Conservation (phyloP, 2,113 vertebrate genomes). For the Bombycilla garrulus region DNA sequence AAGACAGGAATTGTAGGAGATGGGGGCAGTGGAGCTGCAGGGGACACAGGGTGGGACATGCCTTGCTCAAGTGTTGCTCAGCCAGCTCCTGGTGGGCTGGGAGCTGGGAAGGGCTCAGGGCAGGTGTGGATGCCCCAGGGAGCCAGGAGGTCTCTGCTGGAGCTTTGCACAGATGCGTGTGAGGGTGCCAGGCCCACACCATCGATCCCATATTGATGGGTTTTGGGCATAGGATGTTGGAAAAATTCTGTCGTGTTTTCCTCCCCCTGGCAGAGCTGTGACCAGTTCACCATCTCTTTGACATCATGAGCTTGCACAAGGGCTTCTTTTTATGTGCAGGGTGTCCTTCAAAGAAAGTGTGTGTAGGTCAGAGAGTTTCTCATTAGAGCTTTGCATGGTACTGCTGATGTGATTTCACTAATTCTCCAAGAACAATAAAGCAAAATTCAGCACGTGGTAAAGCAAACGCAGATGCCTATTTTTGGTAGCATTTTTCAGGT, state of each 20-base stretch:
- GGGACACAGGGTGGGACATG: rapidly evolving
- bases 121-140: not conserved
- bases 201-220: rapidly evolving
- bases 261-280: not conserved
- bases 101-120: not conserved
- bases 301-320: not conserved
- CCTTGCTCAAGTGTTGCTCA: not conserved
- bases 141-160: not conserved
- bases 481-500: not conserved
- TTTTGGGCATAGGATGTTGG: not conserved
- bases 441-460: not conserved
- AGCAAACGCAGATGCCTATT: not conserved
- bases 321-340: not conserved
- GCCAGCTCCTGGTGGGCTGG: not conserved
- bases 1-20: not conserved
- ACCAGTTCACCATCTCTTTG: not conserved
- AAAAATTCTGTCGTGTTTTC: not conserved
- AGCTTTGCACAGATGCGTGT: rapidly evolving
- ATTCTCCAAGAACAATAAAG: not conserved
- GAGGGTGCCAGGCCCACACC: not conserved
- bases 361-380: not conserved
- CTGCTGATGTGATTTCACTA: not conserved
- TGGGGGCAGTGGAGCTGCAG: not conserved
- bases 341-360: not conserved
- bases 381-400: not conserved